Base-by-base conservation (phyloP, 2,113 vertebrate genomes). In the Siphamia tubifer region DNA sequence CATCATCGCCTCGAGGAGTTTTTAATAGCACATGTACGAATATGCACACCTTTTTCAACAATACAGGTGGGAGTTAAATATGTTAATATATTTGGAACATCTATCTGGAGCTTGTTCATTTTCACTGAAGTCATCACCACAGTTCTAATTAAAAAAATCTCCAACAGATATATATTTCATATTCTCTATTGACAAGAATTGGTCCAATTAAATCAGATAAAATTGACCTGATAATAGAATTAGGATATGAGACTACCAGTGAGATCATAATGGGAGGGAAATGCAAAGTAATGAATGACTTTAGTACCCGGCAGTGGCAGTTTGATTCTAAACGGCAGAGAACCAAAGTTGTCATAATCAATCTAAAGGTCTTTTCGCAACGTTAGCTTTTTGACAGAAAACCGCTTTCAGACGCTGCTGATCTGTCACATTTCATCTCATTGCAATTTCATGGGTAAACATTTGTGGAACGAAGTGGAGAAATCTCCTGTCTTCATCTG, bases 371-470 rank as follows among this genome's bases (percentile, higher is more conserved):
- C 58, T 86, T 76, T 68, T 52, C 36, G 48, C 81, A 68, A 78
- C 81, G 79, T 84, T 87, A 82, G 73, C 79, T 81, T 79, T 78
- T 15, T 82, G 82, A 90, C 90, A 82, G 81, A 69, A 84, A 86
- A 75, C 47, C 8, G 64, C 77, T 85, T 77, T 83, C 57, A 68
- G 68, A 25, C n/a, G 67, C 71, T 77, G 84, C 85, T 68, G 73
- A 83, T 81, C 82, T 86, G 89, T 87, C 89, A 86, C 83, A 88
- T 83, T 84, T 81, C 74, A 88, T 90, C 87, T 72, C 66, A 74
- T 62, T 76, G 74, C 83, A 79, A 82, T 87, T 83, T 84, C 84
- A 82, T 56, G 78, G 79, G 77, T 84, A 89, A 89, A 90, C 81
- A 89, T 88, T 84, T 84, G 74, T 69, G 72, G 84, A 83, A 43